Evolutionary conservation across 2,797 vertebrate genomes (phyloP).

Genomic region (Hylomyscus alleni): DNA sequence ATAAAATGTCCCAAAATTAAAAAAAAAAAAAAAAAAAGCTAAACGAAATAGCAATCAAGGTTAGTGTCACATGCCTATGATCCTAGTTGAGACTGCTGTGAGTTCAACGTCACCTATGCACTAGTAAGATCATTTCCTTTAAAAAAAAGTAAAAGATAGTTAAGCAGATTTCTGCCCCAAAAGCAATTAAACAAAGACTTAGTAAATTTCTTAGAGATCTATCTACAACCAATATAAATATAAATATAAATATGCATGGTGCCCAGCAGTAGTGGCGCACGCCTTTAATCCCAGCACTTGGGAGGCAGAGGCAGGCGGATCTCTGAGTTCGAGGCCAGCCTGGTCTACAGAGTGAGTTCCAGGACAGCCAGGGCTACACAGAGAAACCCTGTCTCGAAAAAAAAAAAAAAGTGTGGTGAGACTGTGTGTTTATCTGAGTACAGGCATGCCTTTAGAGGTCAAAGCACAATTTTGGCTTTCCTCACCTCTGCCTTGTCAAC

Average conservation of each 20-base stretch:
- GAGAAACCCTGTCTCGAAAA: no score
- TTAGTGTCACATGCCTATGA: neutral
- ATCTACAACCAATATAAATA: conserved; percentile 27
- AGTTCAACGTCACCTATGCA: neutral
- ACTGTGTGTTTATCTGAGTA: neutral
- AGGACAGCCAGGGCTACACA: no score
- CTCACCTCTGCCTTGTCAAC: neutral
- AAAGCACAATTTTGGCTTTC: no score
- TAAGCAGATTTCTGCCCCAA: conserved; percentile 50
- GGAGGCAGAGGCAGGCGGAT: no score
- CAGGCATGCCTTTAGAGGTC: no score
- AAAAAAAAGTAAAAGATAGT: neutral
- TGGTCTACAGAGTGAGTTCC: no score
- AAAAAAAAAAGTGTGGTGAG: no score
- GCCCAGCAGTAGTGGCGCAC: no score
- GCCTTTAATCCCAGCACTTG: no score
- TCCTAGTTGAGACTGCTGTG: neutral
- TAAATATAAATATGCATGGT: neutral
- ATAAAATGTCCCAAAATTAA: neutral
- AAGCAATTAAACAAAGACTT: conserved; percentile 34
- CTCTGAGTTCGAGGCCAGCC: no score
- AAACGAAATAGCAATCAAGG: neutral
- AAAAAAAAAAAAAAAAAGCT: neutral
- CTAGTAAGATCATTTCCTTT: neutral
- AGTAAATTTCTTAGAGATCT: conserved; percentile 29